phyloP scores from a whole-genome alignment of 2,888 invertebrate genomes.

The Lithophane semibrunnea region DNA sequence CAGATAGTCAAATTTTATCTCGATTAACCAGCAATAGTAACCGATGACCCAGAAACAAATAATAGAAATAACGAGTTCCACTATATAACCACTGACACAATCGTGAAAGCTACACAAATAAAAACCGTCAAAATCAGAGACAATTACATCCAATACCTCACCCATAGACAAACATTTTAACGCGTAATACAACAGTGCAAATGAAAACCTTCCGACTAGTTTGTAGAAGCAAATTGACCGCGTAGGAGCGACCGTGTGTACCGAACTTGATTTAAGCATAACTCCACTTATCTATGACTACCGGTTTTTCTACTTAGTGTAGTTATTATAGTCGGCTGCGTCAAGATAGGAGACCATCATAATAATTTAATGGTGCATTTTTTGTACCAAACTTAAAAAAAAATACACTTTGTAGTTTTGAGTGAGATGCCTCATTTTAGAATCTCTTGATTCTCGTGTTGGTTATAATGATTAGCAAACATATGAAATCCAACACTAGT shows the following conservation, averaged over 20 bases:
- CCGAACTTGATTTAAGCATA: constrained; percentile 77
- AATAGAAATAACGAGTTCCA: background rate
- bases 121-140: constrained; percentile 36
- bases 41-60: background rate
- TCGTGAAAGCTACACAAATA: constrained; percentile 7
- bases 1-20: background rate
- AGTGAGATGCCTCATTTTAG: background rate
- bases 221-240: constrained; percentile 82
- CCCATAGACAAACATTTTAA: constrained; percentile 63
- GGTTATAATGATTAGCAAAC: background rate
- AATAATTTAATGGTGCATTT: background rate
- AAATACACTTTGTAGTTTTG: constrained; percentile 20
- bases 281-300: constrained; percentile 83
- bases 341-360: constrained; percentile 22
- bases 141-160: constrained; percentile 47
- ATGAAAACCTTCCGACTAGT: constrained; percentile 69
- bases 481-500: background rate
- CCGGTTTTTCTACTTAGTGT: constrained; percentile 76
- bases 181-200: constrained; percentile 58
- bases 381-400: constrained; percentile 16
- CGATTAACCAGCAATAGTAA: background rate
- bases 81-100: background rate
- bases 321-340: constrained; percentile 40
- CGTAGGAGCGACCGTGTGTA: constrained; percentile 75
- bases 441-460: no score